Evolutionary conservation across 1,140 invertebrate genomes (phyloP).

Genomic region (Geopemphigus sp.): DNA sequence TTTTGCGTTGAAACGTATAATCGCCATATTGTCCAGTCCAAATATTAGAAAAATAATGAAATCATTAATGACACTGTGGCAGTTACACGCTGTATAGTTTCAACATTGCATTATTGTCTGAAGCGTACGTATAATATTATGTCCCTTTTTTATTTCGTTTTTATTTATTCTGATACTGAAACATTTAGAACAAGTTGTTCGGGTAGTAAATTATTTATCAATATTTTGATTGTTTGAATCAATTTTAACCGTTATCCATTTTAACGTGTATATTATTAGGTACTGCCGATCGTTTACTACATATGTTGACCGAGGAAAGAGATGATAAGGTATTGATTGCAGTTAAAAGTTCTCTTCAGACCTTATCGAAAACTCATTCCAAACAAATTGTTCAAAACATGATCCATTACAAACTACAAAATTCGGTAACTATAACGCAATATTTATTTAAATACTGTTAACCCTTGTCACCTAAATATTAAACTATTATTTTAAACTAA

Average conservation of each 20-base stretch:
- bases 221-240: background rate
- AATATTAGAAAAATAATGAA: no score
- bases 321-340: conserved; percentile 40
- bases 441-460: background rate
- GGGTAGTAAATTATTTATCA: background rate
- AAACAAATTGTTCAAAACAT: conserved; percentile 40
- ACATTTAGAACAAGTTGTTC: no score
- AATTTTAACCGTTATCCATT: background rate
- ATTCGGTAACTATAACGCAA: conserved; percentile 25
- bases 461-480: no score
- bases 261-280: background rate
- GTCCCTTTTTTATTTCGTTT: no score
- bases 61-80: no score
- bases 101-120: no score
- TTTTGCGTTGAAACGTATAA: no score
- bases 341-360: background rate
- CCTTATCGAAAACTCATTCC: conserved; percentile 30
- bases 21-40: no score
- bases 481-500: no score
- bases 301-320: conserved; percentile 40
- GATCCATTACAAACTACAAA: conserved; percentile 44
- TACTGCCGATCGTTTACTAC: conserved; percentile 25
- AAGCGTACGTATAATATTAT: no score
- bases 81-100: no score
- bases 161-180: no score